Evolutionary conservation across 2,888 invertebrate species (phyloP).

Genomic region (Exephanes ischioxanthus): DNA sequence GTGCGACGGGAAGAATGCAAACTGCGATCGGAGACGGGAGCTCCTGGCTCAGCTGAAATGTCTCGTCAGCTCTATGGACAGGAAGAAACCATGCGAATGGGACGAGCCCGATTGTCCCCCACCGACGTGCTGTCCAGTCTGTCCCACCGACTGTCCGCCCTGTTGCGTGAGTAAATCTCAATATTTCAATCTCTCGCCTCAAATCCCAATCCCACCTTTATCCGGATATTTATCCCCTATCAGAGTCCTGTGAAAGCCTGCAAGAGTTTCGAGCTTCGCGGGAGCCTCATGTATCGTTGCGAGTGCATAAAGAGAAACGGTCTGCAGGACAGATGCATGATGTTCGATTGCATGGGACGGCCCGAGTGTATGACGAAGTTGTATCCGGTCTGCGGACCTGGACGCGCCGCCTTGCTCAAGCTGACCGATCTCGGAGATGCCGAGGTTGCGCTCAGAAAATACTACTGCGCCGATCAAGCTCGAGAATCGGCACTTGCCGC

Average conservation of each 20-base stretch:
- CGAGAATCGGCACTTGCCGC: conserved; percentile 78
- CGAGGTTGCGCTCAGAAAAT: conserved; percentile 77
- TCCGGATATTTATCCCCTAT: neutral
- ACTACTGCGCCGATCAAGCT: conserved; percentile 76
- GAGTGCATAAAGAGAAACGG: conserved; percentile 84
- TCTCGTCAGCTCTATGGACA: conserved; percentile 81
- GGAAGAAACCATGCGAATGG: conserved; percentile 83
- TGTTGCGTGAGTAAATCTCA: conserved; percentile 73
- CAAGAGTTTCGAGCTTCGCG: conserved; percentile 81
- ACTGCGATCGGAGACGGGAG: conserved; percentile 80
- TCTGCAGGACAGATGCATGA: conserved; percentile 83
- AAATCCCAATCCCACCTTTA: neutral
- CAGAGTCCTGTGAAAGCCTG: conserved; percentile 77
- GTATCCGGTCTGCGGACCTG: conserved; percentile 82
- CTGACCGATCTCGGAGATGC: conserved; percentile 80
- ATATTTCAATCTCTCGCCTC: neutral
- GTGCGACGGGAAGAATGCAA: conserved; percentile 81
- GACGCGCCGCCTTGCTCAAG: conserved; percentile 79
- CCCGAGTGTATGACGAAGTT: conserved; percentile 83
- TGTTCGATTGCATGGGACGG: conserved; percentile 82
- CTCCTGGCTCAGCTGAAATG: conserved; percentile 81
- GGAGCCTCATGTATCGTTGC: conserved; percentile 81
- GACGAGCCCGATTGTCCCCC: conserved; percentile 78
- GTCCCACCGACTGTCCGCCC: conserved; percentile 67
- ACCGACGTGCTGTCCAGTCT: conserved; percentile 72